Conservation (phyloP, 2,888 invertebrate species). For the Synergus laeviventris region DNA sequence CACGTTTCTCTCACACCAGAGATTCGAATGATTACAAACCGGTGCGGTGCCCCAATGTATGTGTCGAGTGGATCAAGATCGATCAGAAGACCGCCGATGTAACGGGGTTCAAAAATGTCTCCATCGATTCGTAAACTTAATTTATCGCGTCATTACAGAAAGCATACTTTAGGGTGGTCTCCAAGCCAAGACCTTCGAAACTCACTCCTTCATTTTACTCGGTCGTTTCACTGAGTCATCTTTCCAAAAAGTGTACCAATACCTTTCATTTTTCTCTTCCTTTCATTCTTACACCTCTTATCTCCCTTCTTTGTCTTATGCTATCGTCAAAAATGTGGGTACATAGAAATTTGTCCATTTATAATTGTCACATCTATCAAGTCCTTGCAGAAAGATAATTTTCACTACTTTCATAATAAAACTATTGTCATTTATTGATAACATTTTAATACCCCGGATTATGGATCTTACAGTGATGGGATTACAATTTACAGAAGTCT, state of each 20-base stretch:
- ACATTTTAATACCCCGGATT: too few species aligned
- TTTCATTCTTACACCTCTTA: not conserved
- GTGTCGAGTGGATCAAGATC: not conserved
- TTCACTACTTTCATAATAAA: too few species aligned
- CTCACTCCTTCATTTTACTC: not conserved
- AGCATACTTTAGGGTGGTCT: constrained; percentile 11
- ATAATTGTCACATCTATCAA: too few species aligned
- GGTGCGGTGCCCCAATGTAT: not conserved
- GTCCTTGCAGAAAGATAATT: too few species aligned
- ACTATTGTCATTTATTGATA: too few species aligned
- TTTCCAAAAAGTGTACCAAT: not conserved
- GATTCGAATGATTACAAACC: not conserved
- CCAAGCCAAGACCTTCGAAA: not conserved
- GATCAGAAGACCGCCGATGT: constrained; percentile 25
- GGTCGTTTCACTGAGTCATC: constrained; percentile 2
- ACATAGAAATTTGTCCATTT: not conserved
- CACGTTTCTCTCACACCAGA: not conserved
- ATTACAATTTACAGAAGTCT: too few species aligned
- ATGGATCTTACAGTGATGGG: too few species aligned
- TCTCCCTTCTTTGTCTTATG: not conserved
- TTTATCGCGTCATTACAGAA: constrained; percentile 22
- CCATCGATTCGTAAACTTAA: constrained; percentile 17
- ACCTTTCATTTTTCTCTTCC: not conserved
- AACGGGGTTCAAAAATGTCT: constrained; percentile 40
- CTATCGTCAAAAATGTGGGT: not conserved